Base-by-base conservation (phyloP, 2,113 vertebrate genomes). In the Ctenomys sociabilis region DNA sequence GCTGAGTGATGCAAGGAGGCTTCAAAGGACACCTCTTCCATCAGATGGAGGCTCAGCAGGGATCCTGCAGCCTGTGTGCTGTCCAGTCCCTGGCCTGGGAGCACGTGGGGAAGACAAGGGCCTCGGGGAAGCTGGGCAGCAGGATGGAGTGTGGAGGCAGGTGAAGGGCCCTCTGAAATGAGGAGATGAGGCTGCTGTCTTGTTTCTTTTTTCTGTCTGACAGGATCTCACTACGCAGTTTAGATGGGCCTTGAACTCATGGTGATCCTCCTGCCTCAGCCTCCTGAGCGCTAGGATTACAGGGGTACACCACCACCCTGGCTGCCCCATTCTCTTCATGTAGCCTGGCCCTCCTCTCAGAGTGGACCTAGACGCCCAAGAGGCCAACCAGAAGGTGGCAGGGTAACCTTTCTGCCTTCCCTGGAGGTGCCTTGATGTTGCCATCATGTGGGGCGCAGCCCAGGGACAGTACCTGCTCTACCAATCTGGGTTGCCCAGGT, bases 401-500 rank as follows among this genome's bases (percentile, higher is more conserved):
- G 45, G 32, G n/a, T 54, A 32, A 28, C 68, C 61, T 85, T 59
- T 70, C 37, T 57, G 40, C 12, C 40, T 64, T 84, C 57, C n/a
- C 43, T 26, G 64, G 70, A 87, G 40, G 8, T 8, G 10, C 72
- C 72, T 37, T 52, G 64, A n/a, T 8, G 6, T 43, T 12, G 35
- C 49, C 49, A n/a, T 37, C 80, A 40, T 2, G 0, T 45, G 49
- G 78, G 84, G 86, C 88, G 45, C 83, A 43, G 70, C 19, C 57
- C 61, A 37, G 59, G 97, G 88, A 61, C 61, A 75, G 73, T 75
- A 64, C 80, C 40, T 0, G 84, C 95, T 93, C n/a, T 73, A 87
- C 95, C 87, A 64, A 95, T 96, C 86, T 59, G 35, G 72, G 70
- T 43, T 14, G 77, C 82, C 82, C 64, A 59, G 84, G 49, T 37